Evolutionary conservation across 2,797 vertebrate genomes (phyloP), one percentile per base, ranked within the genome.

Genomic region (Bufotes viridis): DNA sequence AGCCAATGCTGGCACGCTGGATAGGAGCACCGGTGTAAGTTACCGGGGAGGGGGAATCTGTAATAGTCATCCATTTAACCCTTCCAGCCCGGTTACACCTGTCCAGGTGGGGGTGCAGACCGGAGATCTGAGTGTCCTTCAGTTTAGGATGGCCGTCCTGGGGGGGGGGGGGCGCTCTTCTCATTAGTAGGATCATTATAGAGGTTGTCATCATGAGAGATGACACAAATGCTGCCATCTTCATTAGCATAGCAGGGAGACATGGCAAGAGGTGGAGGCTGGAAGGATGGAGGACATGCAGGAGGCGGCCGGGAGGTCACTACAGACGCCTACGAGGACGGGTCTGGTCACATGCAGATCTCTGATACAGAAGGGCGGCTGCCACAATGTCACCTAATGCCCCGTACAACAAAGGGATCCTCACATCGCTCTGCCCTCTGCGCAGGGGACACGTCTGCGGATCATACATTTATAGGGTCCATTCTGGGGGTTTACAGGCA

Each of bases 1-100:
- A 86, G 98, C 97, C 90, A 95, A 96, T 90, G 96, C 96, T 90
- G 97, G 97, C 84, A 97, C 97, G 91, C 95, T 96, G 79, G 97
- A 98, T 93, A 95, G 97, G 93, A 98, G 97, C 94, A 97, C 97
- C 49, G 97, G 97, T 94, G 98, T 99, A 95, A 99, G 97, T 97
- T 11, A 20, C 20, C 10, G 4, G 20, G 9, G 7, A 3, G 65
- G 15, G 20, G 10, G 42, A 0, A 0, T 14, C 0, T 34, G 26
- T 17, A 0, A n/a, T 67, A 11, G 11, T 2, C 7, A 14, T 24
- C 3, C 22, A 13, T 24, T 11, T 24, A 67, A n/a, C n/a, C 65
- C 65, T 24, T 13, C 11, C 65, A 67, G n/a, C 3, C 63, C 24
- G n/a, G n/a, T 0, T 22, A 7, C 3, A 61, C 18, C 18, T 20